phyloP scores from a whole-genome alignment of 2,888 invertebrate genomes.

The Lasioglossum pauxillum region DNA sequence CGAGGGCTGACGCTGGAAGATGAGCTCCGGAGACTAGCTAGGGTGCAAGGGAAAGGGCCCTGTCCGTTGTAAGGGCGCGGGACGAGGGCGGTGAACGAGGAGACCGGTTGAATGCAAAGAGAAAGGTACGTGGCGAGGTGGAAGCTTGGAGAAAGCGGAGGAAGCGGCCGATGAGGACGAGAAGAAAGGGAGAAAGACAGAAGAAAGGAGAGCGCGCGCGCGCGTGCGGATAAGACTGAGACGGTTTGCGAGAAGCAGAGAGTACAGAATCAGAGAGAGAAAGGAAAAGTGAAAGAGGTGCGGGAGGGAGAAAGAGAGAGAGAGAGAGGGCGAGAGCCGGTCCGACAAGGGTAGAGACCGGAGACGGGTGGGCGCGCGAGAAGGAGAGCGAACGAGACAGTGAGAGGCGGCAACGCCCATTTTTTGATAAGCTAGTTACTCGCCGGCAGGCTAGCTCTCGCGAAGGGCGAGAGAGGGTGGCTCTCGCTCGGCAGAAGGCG shows the following conservation, averaged over 20 bases:
- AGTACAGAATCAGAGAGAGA: not conserved
- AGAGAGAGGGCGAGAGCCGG: conserved; percentile 8
- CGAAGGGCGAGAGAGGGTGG: conserved; percentile 71
- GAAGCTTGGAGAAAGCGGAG: not conserved
- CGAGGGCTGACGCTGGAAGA: conserved; percentile 80
- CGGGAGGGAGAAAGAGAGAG: not conserved
- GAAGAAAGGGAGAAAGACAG: not conserved
- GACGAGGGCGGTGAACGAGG: conserved; percentile 10
- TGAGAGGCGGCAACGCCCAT: conserved; percentile 84
- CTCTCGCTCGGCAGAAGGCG: conserved; percentile 63
- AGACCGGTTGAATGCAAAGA: conserved; percentile 11
- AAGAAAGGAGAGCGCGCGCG: not conserved
- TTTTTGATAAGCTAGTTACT: conserved; percentile 85
- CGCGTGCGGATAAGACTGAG: not conserved
- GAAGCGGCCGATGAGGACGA: not conserved
- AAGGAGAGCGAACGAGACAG: conserved; percentile 72
- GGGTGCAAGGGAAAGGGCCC: conserved; percentile 46
- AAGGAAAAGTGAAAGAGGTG: not conserved
- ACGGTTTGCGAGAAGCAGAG: not conserved
- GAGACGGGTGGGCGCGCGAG: conserved; percentile 21
- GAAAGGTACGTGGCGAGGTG: not conserved
- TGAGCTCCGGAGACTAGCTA: conserved; percentile 64
- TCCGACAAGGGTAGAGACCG: conserved; percentile 19
- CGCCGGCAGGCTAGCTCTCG: conserved; percentile 79
- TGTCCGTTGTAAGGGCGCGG: conserved; percentile 23